Conservation (phyloP, 2,888 invertebrate genomes). For the Dioctria rufipes region DNA sequence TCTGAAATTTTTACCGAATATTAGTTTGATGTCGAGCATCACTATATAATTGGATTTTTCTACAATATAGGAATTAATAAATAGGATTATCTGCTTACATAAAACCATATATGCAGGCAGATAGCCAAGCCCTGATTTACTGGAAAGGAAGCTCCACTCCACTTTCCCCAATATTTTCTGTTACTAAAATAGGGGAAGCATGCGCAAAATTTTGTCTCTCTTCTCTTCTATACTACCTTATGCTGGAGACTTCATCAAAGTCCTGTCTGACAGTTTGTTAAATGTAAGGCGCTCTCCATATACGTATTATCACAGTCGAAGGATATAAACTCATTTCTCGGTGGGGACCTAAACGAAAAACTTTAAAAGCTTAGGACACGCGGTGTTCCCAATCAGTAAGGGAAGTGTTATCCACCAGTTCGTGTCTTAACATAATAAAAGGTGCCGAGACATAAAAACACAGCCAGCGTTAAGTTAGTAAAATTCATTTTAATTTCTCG, state of each 20-base stretch:
- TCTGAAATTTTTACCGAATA: not conserved
- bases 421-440: not conserved
- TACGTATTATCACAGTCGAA: conserved; percentile 18
- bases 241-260: too few relatives aligned
- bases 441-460: not conserved
- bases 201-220: conserved; percentile 25
- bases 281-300: too few relatives aligned
- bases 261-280: too few relatives aligned
- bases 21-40: not conserved
- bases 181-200: conserved; percentile 17
- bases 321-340: not conserved
- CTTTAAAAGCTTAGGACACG: conserved; percentile 70
- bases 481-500: not conserved
- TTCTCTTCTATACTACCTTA: too few relatives aligned
- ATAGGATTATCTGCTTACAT: too few relatives aligned
- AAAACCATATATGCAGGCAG: not conserved
- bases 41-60: too few relatives aligned
- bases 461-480: not conserved
- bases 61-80: too few relatives aligned
- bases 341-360: conserved; percentile 36
- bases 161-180: not conserved
- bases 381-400: conserved; percentile 65
- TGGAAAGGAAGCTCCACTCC: not conserved
- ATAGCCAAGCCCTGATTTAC: conserved; percentile 3
- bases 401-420: conserved; percentile 62